phyloP scores from a whole-genome alignment of 1,140 invertebrate genomes.

The Papilio helenus region DNA sequence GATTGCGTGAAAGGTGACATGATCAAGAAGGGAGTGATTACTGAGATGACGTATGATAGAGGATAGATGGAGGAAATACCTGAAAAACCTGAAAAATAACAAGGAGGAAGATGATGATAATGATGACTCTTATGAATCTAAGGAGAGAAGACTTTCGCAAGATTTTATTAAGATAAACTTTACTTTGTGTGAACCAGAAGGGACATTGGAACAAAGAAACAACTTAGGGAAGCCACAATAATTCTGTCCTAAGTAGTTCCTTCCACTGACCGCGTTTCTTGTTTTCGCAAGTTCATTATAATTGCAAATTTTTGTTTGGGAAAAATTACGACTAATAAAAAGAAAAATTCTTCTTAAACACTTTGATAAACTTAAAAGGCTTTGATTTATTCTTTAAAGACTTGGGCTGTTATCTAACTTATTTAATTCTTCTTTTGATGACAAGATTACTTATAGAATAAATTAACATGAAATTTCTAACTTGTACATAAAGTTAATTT shows the following conservation, averaged over 20 bases:
- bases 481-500: not conserved
- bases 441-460: not conserved
- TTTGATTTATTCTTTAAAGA: no score
- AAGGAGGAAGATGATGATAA: no score
- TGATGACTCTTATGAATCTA: not conserved
- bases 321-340: not conserved
- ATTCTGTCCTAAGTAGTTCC: slow-evolving; percentile 19
- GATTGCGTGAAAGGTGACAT: no score
- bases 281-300: slow-evolving; percentile 11
- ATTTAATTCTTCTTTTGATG: no score
- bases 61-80: no score
- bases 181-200: slow-evolving; percentile 23
- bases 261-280: slow-evolving; percentile 14
- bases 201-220: slow-evolving; percentile 10
- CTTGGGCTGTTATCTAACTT: no score
- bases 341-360: not conserved
- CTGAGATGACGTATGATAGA: no score
- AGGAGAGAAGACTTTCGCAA: not conserved
- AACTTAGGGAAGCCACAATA: slow-evolving; percentile 25
- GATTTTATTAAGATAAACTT: slow-evolving; percentile 29
- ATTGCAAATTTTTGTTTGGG: slow-evolving; percentile 28
- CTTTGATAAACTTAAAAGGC: not conserved
- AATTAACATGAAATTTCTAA: no score
- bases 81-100: no score
- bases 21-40: no score